Base-by-base conservation (phyloP, 2,797 vertebrate genomes). In the Agapornis canus region DNA sequence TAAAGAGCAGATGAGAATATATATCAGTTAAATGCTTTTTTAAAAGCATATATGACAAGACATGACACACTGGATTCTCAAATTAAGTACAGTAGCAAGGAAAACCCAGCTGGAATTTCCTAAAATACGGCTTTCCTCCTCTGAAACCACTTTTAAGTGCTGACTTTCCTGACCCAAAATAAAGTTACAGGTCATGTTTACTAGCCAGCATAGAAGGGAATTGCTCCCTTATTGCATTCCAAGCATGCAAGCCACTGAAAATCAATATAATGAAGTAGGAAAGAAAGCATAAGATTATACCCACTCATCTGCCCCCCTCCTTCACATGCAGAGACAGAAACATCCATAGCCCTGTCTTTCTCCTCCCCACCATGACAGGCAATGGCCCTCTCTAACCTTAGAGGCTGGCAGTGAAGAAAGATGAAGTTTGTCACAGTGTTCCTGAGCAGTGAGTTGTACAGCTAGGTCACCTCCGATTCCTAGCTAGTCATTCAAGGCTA, bases 391-490 rank as follows among this genome's bases (percentile, higher is more conserved):
- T 89, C 81, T 96, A 94, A 95, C 89, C 92, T 96, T 47, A 94
- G 89, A 92, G 51, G 47, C 12, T 94, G 83, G 61, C 91, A 73
- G 73, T 45, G 83, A 96, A 92, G 90, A 72, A 96, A 95, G 89
- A 96, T 95, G 94, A 96, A 95, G 94, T 94, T 96, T 91, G 91
- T 96, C 95, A 94, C 91, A 83, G 88, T 94, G 87, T 63, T 97
- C 82, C 70, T 4, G 19, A 91, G 94, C 76, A 47, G 77, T 52
- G 81, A 69, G 51, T 91, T 90, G 82, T 66, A 90, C 82, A 64
- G 90, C 57, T 84, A 92, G 94, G 94, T 94, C 89, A 91, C 85
- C 87, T 94, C 90, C 0, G 39, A 73, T 96, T 94, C 93, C 94
- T 83, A 96, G 60, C 80, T 65, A 95, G 94, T 97, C 95, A 92